phyloP scores from a whole-genome alignment of 2,888 invertebrate genomes.

The Rhabditoides inermis region DNA sequence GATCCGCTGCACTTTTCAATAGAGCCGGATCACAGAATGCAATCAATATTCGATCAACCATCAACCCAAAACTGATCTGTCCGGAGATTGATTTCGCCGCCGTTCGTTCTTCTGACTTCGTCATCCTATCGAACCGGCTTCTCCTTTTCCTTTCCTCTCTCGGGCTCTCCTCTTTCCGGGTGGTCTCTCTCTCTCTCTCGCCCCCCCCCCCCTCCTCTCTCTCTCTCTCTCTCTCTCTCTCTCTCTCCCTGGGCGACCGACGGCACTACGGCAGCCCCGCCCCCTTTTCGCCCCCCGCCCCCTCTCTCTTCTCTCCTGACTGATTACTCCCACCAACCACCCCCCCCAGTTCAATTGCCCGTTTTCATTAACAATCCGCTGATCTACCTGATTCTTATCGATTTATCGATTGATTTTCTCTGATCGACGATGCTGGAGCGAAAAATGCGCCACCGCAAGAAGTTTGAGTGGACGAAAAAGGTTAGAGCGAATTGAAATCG shows the following conservation, averaged over 20 bases:
- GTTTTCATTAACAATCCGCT: too few relatives aligned
- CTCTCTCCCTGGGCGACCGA: background rate
- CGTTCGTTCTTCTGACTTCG: background rate
- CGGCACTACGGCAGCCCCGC: background rate
- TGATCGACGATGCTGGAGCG: too few relatives aligned
- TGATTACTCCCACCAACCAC: background rate
- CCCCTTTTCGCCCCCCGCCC: background rate
- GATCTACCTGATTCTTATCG: too few relatives aligned
- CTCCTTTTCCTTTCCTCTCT: background rate
- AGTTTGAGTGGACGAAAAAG: conserved; percentile 6
- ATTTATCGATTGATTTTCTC: too few relatives aligned
- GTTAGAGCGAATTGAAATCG: too few relatives aligned
- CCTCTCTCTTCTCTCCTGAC: background rate
- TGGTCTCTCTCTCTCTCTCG: background rate
- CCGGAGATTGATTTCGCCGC: background rate
- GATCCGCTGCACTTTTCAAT: too few relatives aligned
- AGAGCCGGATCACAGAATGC: too few relatives aligned
- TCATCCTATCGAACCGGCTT: background rate
- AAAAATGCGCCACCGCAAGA: background rate
- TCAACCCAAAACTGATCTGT: background rate
- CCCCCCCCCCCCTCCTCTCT: too few relatives aligned
- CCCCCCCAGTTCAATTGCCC: background rate
- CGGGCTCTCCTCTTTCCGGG: background rate
- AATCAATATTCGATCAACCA: too few relatives aligned
- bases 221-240: background rate